Conservation (phyloP, 1,140 invertebrate species). For the Neuroterus valhalla region DNA sequence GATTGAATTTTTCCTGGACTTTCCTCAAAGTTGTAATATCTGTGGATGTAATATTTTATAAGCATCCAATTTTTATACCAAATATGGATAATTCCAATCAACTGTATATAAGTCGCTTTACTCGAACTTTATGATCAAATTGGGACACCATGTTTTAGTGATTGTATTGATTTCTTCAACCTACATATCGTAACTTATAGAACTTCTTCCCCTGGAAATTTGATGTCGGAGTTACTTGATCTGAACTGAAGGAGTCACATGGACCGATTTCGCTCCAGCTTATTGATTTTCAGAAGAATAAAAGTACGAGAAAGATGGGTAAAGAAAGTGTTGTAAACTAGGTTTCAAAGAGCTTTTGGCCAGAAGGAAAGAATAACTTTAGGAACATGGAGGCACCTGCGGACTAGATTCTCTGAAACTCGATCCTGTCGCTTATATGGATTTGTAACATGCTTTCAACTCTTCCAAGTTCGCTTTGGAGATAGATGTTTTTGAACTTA, state of each 20-base stretch:
- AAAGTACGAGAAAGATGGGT: slow-evolving; percentile 18
- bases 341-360: slow-evolving; percentile 18
- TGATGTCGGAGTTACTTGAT: slow-evolving; percentile 38
- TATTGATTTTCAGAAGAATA: slow-evolving; percentile 24
- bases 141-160: no score
- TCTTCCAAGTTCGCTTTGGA: slow-evolving; percentile 12
- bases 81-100: no score
- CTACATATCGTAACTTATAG: slow-evolving; percentile 37
- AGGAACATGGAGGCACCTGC: slow-evolving; percentile 24
- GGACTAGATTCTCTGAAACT: slow-evolving; percentile 21
- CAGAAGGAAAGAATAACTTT: slow-evolving; percentile 26
- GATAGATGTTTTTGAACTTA: not conserved
- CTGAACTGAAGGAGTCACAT: slow-evolving; percentile 4
- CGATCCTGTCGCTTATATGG: slow-evolving; percentile 8
- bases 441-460: slow-evolving; percentile 9
- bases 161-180: slow-evolving; percentile 44
- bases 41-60: no score
- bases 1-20: no score
- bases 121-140: no score
- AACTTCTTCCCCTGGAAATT: not conserved
- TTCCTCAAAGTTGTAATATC: no score
- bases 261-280: slow-evolving; percentile 14
- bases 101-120: no score
- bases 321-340: slow-evolving; percentile 28
- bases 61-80: no score